These are phyloP conservation scores for Eupsittula cactorum DNA, from an alignment of 2,113 vertebrate species.

Conservation along the genomic window DNA sequence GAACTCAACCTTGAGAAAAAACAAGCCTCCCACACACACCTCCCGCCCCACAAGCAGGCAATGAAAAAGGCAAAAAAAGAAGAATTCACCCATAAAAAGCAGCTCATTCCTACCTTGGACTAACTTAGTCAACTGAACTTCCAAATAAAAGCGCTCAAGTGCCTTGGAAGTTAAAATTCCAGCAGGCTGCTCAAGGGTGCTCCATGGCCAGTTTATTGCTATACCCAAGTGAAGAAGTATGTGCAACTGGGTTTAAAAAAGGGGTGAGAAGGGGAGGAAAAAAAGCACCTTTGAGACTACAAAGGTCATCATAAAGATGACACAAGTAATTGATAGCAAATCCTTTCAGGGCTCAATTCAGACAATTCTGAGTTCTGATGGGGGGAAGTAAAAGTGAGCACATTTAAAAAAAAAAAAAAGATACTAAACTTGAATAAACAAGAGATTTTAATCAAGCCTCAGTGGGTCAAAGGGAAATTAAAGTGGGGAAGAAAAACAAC, in stretches of 20 bases:
- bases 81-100: slow-evolving; percentile 71
- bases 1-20: slow-evolving; percentile 77
- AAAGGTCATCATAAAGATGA: slow-evolving; percentile 69
- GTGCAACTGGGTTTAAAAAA: slow-evolving; percentile 37
- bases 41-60: slow-evolving; percentile 62
- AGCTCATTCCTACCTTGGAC: slow-evolving; percentile 64
- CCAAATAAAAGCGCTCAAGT: slow-evolving; percentile 59
- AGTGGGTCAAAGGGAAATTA: slow-evolving; percentile 73
- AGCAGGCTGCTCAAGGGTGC: slow-evolving; percentile 71
- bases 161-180: slow-evolving; percentile 49
- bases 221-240: slow-evolving; percentile 72
- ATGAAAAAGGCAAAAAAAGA: slow-evolving; percentile 26
- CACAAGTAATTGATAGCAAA: slow-evolving; percentile 65
- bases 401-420: slow-evolving; percentile 43
- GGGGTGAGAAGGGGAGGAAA: not conserved
- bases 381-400: slow-evolving; percentile 49
- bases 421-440: slow-evolving; percentile 76
- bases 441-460: slow-evolving; percentile 75
- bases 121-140: slow-evolving; percentile 69
- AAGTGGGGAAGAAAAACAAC: not conserved
- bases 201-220: slow-evolving; percentile 77
- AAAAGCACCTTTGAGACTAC: slow-evolving; percentile 72
- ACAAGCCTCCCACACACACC: slow-evolving; percentile 40
- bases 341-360: slow-evolving; percentile 65
- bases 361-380: slow-evolving; percentile 55